Evolutionary conservation across 2,113 vertebrate genomes (phyloP).

Genomic region (Anguilla japonica): DNA sequence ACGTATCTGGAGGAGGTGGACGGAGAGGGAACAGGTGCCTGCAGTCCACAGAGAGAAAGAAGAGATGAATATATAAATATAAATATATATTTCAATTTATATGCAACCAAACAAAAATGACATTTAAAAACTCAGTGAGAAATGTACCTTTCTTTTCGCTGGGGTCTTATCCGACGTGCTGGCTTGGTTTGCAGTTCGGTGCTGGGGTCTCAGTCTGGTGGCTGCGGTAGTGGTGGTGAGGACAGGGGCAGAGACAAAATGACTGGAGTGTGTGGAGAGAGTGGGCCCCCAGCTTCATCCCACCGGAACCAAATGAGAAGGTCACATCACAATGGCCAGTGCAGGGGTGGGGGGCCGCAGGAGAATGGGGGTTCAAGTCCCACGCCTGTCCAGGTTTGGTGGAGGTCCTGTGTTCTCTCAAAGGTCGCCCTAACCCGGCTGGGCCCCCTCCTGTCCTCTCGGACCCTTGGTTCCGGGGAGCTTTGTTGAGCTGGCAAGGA

Average conservation of each 20-base stretch:
- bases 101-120: not conserved
- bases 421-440: conserved; percentile 8
- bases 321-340: conserved; percentile 48
- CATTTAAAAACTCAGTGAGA: not conserved
- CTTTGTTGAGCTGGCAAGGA: not conserved
- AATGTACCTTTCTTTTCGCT: not conserved
- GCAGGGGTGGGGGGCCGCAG: not conserved
- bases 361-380: not conserved
- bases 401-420: conserved; percentile 21
- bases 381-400: conserved; percentile 16
- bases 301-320: conserved; percentile 13
- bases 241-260: not conserved
- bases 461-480: not conserved
- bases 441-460: conserved; percentile 17
- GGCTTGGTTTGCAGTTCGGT: not conserved
- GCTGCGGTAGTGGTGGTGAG: not conserved
- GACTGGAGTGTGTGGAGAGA: not conserved
- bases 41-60: not conserved
- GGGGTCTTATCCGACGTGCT: not conserved
- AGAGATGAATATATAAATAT: not conserved
- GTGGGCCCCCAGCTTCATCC: not conserved
- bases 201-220: not conserved
- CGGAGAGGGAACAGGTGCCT: not conserved
- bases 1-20: conserved; percentile 35
- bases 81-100: not conserved